Evolutionary conservation across 23 tunicate species (phyloP).

Genomic region (Halocynthia aurantium): DNA sequence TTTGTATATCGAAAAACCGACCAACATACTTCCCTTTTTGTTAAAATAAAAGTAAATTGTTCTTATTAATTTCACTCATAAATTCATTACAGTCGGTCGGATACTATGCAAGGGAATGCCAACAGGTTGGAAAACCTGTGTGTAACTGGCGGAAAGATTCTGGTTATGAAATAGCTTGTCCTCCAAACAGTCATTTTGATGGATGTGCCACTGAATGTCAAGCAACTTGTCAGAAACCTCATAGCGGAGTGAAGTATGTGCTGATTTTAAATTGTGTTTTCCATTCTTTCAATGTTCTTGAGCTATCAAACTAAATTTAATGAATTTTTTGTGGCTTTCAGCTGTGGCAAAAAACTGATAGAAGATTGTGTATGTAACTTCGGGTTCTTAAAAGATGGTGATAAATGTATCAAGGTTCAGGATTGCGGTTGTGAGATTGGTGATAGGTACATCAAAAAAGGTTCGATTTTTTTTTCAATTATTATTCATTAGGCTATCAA

Average conservation of each 20-base stretch:
- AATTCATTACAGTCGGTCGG: constrained; percentile 14
- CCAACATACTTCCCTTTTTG: too few species aligned
- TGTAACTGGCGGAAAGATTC: constrained; percentile 28
- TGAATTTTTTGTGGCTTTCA: not conserved
- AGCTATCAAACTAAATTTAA: not conserved
- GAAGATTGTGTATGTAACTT: constrained; percentile 31
- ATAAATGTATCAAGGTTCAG: constrained; percentile 27
- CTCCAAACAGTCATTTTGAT: constrained; percentile 25
- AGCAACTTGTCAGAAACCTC: constrained; percentile 42
- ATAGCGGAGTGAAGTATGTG: constrained; percentile 28
- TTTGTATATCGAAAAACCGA: too few species aligned
- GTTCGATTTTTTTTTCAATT: not conserved
- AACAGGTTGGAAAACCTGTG: not conserved
- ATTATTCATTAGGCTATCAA: too few species aligned
- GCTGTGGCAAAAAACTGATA: constrained; percentile 22
- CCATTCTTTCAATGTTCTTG: not conserved
- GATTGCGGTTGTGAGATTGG: constrained; percentile 33
- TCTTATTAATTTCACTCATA: too few species aligned
- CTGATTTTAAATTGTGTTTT: not conserved
- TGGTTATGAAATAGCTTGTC: constrained; percentile 13
- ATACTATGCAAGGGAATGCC: constrained; percentile 37
- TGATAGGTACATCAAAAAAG: constrained; percentile 33
- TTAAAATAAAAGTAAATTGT: too few species aligned
- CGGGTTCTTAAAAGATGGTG: constrained; percentile 30
- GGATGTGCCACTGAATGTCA: constrained; percentile 39